Base-by-base conservation (phyloP, 2,888 invertebrate genomes). In the Agrotis segetum region DNA sequence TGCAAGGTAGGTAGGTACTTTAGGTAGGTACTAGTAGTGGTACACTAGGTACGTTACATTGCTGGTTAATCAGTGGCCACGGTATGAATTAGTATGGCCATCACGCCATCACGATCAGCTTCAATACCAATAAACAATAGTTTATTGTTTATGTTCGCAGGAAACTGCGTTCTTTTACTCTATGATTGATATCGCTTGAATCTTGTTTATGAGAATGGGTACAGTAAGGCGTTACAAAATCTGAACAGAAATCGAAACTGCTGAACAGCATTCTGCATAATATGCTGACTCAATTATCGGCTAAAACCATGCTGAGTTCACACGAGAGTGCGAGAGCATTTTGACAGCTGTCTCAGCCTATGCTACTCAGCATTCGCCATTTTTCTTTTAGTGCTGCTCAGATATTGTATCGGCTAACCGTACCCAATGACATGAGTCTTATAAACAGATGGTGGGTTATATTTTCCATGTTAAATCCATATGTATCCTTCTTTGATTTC, bases 41-140 rank as follows among this genome's bases (percentile, higher is more conserved):
- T n/a, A n/a, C 14, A 13, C 44, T 44, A 40, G 1, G 14, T 53
- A 67, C 44, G 34, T 29, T 63, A 71, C 66, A 16, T 7, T 17
- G 47, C 17, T 60, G 14, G 40, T 60, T 70, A 66, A 66, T 77
- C 52, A 65, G 40, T 72, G 29, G 24, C 19, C 47, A 46, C 11
- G n/a, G 46, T 9, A 47, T n/a, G n/a, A n/a, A n/a, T 75, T 68
- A 68, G 46, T 60, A 80, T 73, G 59, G 13, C 59, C 47, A 63
- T 73, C 73, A 73, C 77, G 13, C 59, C 47, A 63, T 73, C 73
- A 73, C 77, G 81, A 56, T 68, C 40, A 0, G 67, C 65, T 63
- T 47, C 63, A 46, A 9, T 67, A n/a, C 61, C 9, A 58, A 67
- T 16, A 3, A 55, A 67, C 60, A 71, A 79, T 76, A 47, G n/a